Evolutionary conservation across 2,113 vertebrate genomes (phyloP), one percentile per base, ranked within the genome.

Genomic region (Pica pica): DNA sequence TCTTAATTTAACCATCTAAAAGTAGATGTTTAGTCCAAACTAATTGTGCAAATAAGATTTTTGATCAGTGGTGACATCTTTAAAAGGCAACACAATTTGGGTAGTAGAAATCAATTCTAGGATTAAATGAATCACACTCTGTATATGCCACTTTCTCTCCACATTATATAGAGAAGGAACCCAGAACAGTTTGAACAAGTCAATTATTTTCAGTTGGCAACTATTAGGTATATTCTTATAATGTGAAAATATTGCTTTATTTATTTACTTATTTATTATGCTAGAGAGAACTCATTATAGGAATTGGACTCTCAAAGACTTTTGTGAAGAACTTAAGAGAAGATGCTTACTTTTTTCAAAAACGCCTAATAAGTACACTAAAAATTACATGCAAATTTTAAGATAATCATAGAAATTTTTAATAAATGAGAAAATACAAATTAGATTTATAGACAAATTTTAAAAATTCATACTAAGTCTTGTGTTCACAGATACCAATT

Each of bases 321-420:
- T 82, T 67, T 27, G 2, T 12, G 37, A 42, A 70, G 42, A 89
- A 64, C 6, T 50, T 55, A 47, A 10, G 12, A 74, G 5, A 69
- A 73, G 11, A 31, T 4, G 8, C 3, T 49, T 49, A 49, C 24
- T 49, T 56, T 31, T 27, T 1, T 3, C 15, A 26, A 86, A 68
- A 55, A 23, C 0, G 13, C 4, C 16, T 10, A 55, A 74, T 21
- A 26, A 4, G 21, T 61, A 19, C 5, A 28, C 1, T n/a, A n/a
- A 76, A 68, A 69, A 53, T 31, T 31, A 8, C 6, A 39, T 17
- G 3, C 2, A 52, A 30, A n/a, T 20, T 77, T 49, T 30, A 33
- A 49, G 28, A 41, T 11, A 41, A n/a, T 27, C 0, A 11, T 23
- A 13, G 1, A 10, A 7, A 11, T 65, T 67, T 67, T 61, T 2